Evolutionary conservation across 2,797 vertebrate genomes (phyloP).

Genomic region (Phrynocephalus forsythii): DNA sequence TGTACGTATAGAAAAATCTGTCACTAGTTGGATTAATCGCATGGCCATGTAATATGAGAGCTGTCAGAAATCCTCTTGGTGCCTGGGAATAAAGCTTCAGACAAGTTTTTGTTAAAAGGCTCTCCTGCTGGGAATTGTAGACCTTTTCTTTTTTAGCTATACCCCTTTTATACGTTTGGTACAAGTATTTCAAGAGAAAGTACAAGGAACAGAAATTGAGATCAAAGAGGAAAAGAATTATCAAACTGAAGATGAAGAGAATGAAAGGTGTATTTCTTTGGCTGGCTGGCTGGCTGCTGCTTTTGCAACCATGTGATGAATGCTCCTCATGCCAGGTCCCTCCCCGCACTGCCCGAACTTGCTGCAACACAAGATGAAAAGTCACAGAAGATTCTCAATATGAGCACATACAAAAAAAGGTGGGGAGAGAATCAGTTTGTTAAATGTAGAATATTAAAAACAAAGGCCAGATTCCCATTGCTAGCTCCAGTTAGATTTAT

Average conservation of each 20-base stretch:
- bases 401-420: background rate
- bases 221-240: constrained; percentile 2
- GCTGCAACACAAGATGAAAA: constrained; percentile 1
- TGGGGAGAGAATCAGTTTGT: background rate
- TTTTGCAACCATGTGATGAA: background rate
- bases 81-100: constrained; percentile 37
- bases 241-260: constrained; percentile 12
- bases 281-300: background rate
- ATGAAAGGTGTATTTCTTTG: constrained; percentile 9
- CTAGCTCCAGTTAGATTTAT: too few species aligned
- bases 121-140: background rate
- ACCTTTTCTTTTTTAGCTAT: constrained; percentile 12
- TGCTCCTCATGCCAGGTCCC: background rate
- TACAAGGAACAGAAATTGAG: background rate
- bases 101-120: constrained; percentile 29
- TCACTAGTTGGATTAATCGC: constrained; percentile 31
- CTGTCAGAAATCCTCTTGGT: constrained; percentile 37
- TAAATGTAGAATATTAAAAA: too few species aligned
- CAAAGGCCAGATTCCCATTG: background rate
- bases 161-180: background rate
- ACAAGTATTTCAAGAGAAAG: constrained; percentile 5
- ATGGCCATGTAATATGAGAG: constrained; percentile 21
- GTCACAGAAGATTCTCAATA: background rate
- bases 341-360: too few species aligned
- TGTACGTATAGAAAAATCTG: constrained; percentile 24